Percentiles rank a stretch among this genome's conserved stretches.
Conservation (phyloP, 1,140 invertebrate genomes). For the Calosoma granatense region DNA sequence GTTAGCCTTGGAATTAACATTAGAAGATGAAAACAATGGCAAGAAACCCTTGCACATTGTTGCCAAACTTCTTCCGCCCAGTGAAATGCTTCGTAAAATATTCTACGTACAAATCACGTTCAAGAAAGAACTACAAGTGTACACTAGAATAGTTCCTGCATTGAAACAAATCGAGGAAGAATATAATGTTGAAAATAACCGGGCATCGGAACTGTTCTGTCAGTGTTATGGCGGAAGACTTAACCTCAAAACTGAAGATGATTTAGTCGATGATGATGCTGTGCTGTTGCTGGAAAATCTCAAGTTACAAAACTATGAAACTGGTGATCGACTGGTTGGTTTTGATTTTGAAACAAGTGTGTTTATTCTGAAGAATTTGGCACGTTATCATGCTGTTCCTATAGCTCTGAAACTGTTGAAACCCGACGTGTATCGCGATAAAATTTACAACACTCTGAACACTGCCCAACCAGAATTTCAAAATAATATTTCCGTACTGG, state of each 20-base stretch:
- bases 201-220: slow-evolving; percentile 32
- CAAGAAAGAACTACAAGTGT: slow-evolving; percentile 39
- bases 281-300: slow-evolving; percentile 41
- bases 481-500: background rate
- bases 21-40: slow-evolving; percentile 16
- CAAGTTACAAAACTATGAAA: slow-evolving; percentile 32
- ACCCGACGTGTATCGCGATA: slow-evolving; percentile 33
- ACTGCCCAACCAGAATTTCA: slow-evolving; percentile 22
- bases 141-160: slow-evolving; percentile 32
- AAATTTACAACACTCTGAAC: slow-evolving; percentile 24
- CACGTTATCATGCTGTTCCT: slow-evolving; percentile 40
- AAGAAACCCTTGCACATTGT: slow-evolving; percentile 34
- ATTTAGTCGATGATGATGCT: slow-evolving; percentile 37
- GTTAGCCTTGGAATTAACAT: slow-evolving; percentile 25
- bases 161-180: slow-evolving; percentile 35
- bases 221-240: slow-evolving; percentile 38
- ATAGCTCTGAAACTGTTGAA: slow-evolving; percentile 38
- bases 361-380: slow-evolving; percentile 33
- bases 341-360: slow-evolving; percentile 36
- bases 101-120: slow-evolving; percentile 43
- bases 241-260: slow-evolving; percentile 24
- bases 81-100: slow-evolving; percentile 36
- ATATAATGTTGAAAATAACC: slow-evolving; percentile 25
- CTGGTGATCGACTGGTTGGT: slow-evolving; percentile 30
- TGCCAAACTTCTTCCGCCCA: slow-evolving; percentile 39